These are phyloP conservation scores for Drosophila stalkeri DNA, from an alignment of 2,888 invertebrate species.

Conservation along the genomic window DNA sequence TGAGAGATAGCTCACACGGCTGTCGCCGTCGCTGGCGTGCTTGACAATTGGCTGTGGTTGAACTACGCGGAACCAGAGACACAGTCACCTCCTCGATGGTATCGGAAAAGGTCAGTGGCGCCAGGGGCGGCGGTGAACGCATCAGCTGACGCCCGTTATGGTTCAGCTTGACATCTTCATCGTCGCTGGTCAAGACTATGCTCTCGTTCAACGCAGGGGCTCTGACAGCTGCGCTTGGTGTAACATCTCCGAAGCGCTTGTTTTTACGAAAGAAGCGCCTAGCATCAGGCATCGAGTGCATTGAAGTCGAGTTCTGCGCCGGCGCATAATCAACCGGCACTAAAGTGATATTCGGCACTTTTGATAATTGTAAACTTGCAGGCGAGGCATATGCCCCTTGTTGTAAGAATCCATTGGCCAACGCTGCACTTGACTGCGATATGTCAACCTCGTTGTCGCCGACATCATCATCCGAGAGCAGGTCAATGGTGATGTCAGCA, in stretches of 20 bases:
- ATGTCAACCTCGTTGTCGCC: background rate
- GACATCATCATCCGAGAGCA: slow-evolving; percentile 80
- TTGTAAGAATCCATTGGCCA: slow-evolving; percentile 13
- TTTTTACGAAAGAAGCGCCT: background rate
- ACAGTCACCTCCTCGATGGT: slow-evolving; percentile 82
- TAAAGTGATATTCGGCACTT: slow-evolving; percentile 66
- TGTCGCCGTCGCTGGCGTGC: slow-evolving; percentile 41
- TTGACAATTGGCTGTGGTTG: slow-evolving; percentile 74
- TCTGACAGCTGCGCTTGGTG: slow-evolving; percentile 19
- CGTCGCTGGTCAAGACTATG: slow-evolving; percentile 81
- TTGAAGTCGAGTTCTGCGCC: slow-evolving; percentile 37
- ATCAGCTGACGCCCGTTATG: slow-evolving; percentile 18
- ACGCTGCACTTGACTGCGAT: background rate
- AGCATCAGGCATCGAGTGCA: slow-evolving; percentile 41
- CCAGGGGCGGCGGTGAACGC: slow-evolving; percentile 75
- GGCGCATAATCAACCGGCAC: slow-evolving; percentile 51
- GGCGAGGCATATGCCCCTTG: slow-evolving; percentile 10
- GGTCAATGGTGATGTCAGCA: slow-evolving; percentile 80
- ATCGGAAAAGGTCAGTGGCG: slow-evolving; percentile 63
- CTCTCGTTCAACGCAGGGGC: slow-evolving; percentile 49
- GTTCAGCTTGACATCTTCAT: slow-evolving; percentile 40
- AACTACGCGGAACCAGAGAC: slow-evolving; percentile 78
- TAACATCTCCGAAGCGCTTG: slow-evolving; percentile 57
- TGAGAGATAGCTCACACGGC: slow-evolving; percentile 13
- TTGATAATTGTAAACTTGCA: slow-evolving; percentile 54